phyloP scores from a whole-genome alignment of 2,888 invertebrate species.

The Mechanitis mazaeus region DNA sequence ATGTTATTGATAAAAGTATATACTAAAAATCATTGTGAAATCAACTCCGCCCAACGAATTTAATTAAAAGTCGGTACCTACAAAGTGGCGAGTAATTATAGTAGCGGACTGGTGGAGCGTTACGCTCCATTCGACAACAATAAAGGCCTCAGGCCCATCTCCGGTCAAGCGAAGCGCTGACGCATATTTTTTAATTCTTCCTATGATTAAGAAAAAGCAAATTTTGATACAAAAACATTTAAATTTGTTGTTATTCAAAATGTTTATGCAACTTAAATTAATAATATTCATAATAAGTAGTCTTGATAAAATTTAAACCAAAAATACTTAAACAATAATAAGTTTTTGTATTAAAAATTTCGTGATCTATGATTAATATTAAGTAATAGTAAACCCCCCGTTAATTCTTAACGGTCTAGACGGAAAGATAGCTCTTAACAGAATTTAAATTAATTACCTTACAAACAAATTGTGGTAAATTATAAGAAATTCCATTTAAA shows the following conservation, averaged over 20 bases:
- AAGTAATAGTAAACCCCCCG: too few relatives aligned
- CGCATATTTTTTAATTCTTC: constrained; percentile 4
- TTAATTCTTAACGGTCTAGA: too few relatives aligned
- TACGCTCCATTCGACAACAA: constrained; percentile 17
- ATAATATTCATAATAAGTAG: background rate
- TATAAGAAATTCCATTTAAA: too few relatives aligned
- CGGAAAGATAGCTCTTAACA: too few relatives aligned
- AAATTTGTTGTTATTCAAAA: background rate
- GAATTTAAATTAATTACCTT: too few relatives aligned
- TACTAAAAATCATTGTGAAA: constrained; percentile 14
- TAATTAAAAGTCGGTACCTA: constrained; percentile 23
- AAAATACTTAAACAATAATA: too few relatives aligned
- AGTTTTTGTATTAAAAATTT: too few relatives aligned
- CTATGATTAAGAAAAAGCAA: background rate
- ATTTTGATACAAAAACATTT: background rate
- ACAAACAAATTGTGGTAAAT: too few relatives aligned
- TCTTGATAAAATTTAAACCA: too few relatives aligned
- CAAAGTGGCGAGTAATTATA: constrained; percentile 12
- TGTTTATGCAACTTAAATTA: background rate
- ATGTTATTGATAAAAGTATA: background rate
- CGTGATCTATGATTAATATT: too few relatives aligned
- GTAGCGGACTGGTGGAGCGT: constrained; percentile 4
- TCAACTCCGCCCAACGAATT: constrained; percentile 18
- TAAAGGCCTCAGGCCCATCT: constrained; percentile 7
- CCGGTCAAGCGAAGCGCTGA: background rate